Evolutionary conservation across 2,113 vertebrate species (phyloP).

Genomic region (Indri indri): DNA sequence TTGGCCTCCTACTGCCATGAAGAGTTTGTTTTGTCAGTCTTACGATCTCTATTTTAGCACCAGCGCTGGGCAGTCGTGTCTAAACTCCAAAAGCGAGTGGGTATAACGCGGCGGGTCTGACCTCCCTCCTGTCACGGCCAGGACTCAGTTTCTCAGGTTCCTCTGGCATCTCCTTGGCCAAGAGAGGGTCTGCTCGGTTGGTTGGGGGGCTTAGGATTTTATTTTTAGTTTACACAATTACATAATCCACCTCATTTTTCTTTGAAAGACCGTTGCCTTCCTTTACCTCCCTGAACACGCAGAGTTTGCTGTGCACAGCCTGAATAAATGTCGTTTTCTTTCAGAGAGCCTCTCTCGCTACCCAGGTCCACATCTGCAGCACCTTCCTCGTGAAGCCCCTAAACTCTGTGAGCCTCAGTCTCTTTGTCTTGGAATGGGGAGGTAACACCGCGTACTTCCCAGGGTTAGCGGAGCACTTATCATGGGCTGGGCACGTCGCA

Average conservation of each 20-base stretch:
- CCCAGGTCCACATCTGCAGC: not conserved
- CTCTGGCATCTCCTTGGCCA: too few relatives aligned
- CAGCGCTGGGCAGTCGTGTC: too few relatives aligned
- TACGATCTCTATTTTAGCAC: too few relatives aligned
- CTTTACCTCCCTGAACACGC: not conserved
- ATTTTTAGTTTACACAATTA: not conserved
- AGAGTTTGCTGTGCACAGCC: not conserved
- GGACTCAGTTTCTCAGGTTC: too few relatives aligned
- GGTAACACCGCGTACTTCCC: not conserved
- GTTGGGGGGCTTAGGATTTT: too few relatives aligned
- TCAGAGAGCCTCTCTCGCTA: not conserved
- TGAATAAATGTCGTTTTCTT: not conserved
- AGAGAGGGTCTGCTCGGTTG: too few relatives aligned
- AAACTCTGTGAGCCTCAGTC: rapidly evolving
- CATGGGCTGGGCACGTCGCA: rapidly evolving
- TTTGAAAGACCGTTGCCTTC: not conserved
- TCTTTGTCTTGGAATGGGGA: not conserved
- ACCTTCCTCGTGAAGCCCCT: not conserved
- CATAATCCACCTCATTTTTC: not conserved
- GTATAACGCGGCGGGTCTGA: too few relatives aligned
- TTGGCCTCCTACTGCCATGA: too few relatives aligned
- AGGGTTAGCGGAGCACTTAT: rapidly evolving
- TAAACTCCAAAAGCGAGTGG: too few relatives aligned
- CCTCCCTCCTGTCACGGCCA: too few relatives aligned
- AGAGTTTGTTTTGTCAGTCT: too few relatives aligned